Evolutionary conservation across 1,140 invertebrate genomes (phyloP), one percentile per base, ranked within the genome.

Genomic region (Achroia grisella): DNA sequence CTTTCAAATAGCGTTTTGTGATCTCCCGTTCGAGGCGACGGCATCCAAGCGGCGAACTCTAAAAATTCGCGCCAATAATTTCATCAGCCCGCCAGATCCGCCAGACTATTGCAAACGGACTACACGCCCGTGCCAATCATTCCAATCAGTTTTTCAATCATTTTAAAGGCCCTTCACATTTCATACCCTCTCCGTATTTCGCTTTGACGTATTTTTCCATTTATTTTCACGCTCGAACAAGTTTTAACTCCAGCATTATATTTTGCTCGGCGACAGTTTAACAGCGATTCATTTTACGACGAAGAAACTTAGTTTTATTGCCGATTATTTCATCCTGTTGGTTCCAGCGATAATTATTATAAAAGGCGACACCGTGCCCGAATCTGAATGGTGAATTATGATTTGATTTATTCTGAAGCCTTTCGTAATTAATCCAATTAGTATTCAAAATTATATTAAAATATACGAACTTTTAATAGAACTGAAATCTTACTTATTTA

Each of bases 61-160:
- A 15, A 17, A 13, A 37, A 37, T 37, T 17, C 35, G 35, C 35
- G 35, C 17, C 35, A 37, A 37, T 37, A 37, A 37, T 37, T 37
- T 37, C 35, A 37, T 37, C 35, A 37, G 14, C 3, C 35, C 2
- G 13, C 17, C 17, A 23, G 17, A 23, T 12, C 2, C 23, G 28
- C 10, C 33, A 44, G 33, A 44, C 35, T 39, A 46, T 46, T 32
- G 56, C 62, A 61, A 56, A 59, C 60, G 48, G 30, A 23, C 41
- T 6, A 48, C 8, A 28, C 36, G 44, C 42, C 47, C 51, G 46
- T 47, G 56, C 52, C 68, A 62, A 67, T 71, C 61, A 67, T 61
- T 58, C 43, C 62, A 68, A 68, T 68, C 64, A 65, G 56, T 58
- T 68, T 71, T 71, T 50, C 64, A 65, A 71, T 71, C 64, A 64